A percentile compares a stretch with the other conserved stretches of the same genome.
Conservation (phyloP, 1,140 invertebrate species). For the Bombus picipes region DNA sequence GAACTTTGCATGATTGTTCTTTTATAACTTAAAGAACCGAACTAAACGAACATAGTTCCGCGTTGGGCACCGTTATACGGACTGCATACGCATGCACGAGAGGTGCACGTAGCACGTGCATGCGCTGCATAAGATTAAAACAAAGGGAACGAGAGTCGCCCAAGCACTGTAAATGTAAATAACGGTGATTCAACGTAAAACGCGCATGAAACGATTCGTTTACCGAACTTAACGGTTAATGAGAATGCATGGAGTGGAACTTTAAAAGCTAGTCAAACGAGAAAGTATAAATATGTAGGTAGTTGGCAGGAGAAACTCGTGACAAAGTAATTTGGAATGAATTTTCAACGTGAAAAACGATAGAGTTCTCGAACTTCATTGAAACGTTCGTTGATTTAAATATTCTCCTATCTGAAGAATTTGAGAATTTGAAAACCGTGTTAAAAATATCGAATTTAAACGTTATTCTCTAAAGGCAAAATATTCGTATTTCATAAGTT, state of each 20-base stretch:
- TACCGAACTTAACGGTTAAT: constrained; percentile 10
- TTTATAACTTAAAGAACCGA: constrained; percentile 3
- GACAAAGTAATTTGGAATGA: too few species aligned
- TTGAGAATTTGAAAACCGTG: too few species aligned
- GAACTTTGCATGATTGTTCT: not conserved
- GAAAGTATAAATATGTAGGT: not conserved
- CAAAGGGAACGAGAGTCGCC: constrained; percentile 36
- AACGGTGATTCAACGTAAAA: constrained; percentile 20
- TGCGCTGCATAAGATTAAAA: constrained; percentile 32
- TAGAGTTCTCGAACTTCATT: too few species aligned
- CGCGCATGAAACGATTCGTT: constrained; percentile 8
- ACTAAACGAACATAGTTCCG: constrained; percentile 21
- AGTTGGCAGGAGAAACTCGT: too few species aligned
- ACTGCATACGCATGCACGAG: constrained; percentile 20
- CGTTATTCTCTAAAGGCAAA: too few species aligned
- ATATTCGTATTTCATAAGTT: too few species aligned
- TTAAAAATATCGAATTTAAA: too few species aligned
- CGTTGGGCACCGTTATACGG: constrained; percentile 50
- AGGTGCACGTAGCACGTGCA: constrained; percentile 50
- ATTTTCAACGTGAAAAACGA: too few species aligned
- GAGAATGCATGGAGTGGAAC: not conserved
- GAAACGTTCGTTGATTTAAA: too few species aligned
- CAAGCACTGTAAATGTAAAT: constrained; percentile 24
- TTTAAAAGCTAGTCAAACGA: not conserved
- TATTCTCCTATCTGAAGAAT: too few species aligned